A percentile compares a stretch with the other conserved stretches of the same genome.
phyloP scores from a whole-genome alignment of 2,113 vertebrate species.

The Peucedramus taeniatus region DNA sequence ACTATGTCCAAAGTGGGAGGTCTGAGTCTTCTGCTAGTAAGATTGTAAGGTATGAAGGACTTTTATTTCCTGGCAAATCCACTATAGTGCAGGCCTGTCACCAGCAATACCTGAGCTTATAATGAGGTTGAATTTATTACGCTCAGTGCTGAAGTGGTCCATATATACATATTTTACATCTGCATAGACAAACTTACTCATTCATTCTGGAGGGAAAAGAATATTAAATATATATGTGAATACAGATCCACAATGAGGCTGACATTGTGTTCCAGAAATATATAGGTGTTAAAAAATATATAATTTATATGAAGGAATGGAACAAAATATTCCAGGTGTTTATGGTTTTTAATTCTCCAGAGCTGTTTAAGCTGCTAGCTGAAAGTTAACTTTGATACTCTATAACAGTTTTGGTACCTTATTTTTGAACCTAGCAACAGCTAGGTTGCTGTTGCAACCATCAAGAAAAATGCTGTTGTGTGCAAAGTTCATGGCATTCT shows the following conservation, averaged over 20 bases:
- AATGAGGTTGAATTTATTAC: neutral
- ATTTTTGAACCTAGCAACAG: neutral
- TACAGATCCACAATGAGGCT: neutral
- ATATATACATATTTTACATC: neutral
- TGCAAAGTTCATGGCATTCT: neutral
- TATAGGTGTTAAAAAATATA: neutral
- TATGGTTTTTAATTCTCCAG: neutral
- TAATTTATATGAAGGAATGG: neutral
- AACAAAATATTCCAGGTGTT: neutral
- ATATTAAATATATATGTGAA: no score
- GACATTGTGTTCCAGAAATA: neutral
- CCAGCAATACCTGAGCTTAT: neutral
- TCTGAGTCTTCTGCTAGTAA: neutral
- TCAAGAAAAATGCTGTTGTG: neutral
- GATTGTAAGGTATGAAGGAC: neutral
- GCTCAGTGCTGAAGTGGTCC: neutral
- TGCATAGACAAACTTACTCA: neutral
- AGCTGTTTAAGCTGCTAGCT: neutral
- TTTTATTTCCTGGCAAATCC: neutral
- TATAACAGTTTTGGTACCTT: neutral
- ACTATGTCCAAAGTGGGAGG: neutral
- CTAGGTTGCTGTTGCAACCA: no score
- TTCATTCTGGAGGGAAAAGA: neutral
- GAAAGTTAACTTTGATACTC: neutral
- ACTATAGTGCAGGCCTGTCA: neutral